These are phyloP conservation scores for Catamblyrhynchus diadema DNA, from an alignment of 2,797 vertebrate species.

Conservation along the genomic window DNA sequence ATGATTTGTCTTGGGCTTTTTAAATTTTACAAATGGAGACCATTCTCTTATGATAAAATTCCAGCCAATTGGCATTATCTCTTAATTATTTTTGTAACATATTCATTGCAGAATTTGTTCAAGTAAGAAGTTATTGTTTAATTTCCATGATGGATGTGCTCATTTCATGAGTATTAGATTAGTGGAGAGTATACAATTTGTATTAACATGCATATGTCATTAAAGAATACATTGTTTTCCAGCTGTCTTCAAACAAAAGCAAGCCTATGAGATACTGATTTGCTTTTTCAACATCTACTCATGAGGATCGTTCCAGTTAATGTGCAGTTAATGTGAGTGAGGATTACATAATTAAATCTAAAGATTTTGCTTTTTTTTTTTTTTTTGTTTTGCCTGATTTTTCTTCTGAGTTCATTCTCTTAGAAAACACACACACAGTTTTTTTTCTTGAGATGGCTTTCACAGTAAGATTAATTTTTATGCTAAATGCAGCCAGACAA, in stretches of 20 bases:
- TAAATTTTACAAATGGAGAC: slow-evolving; percentile 17
- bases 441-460: neutral
- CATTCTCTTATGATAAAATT: slow-evolving; percentile 8
- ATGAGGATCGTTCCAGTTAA: neutral
- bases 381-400: neutral
- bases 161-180: slow-evolving; percentile 70
- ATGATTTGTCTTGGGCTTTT: slow-evolving; percentile 28
- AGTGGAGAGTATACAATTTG: slow-evolving; percentile 64
- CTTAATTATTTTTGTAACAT: slow-evolving; percentile 70
- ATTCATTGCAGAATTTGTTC: slow-evolving; percentile 63
- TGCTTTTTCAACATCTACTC: neutral
- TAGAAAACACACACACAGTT: neutral
- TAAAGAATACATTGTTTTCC: slow-evolving; percentile 57
- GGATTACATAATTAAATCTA: neutral
- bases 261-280: neutral
- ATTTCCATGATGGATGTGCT: slow-evolving; percentile 71
- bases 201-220: slow-evolving; percentile 59
- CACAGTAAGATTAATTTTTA: neutral
- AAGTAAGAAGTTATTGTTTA: slow-evolving; percentile 62
- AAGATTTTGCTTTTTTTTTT: neutral
- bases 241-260: slow-evolving; percentile 54
- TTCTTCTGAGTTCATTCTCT: neutral
- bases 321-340: neutral
- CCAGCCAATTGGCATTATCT: slow-evolving; percentile 26
- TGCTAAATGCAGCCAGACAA: slow-evolving; percentile 1